Evolutionary conservation across 1,140 invertebrate genomes (phyloP).

Genomic region (Palaemon carinicauda): DNA sequence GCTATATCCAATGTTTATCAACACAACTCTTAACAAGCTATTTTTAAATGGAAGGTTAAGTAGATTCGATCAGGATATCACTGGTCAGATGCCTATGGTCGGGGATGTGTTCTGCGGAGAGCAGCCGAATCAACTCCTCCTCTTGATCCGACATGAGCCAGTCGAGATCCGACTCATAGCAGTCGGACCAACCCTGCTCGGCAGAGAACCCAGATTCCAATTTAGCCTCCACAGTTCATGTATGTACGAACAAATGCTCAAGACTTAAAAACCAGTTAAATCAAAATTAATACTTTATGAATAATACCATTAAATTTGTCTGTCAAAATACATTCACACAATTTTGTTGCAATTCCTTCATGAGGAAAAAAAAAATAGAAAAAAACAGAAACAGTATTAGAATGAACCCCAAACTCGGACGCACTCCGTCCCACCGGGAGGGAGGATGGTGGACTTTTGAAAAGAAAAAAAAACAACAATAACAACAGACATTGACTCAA

Average conservation of each 20-base stretch:
- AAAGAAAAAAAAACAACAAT: no score
- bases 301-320: no score
- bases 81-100: conserved; percentile 58
- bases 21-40: neutral
- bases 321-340: neutral
- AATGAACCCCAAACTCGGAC: neutral
- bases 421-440: conserved; percentile 38
- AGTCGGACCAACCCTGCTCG: conserved; percentile 53
- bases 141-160: conserved; percentile 83
- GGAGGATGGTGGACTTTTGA: conserved; percentile 45
- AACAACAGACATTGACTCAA: neutral
- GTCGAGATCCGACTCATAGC: conserved; percentile 65
- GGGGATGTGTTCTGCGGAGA: conserved; percentile 65
- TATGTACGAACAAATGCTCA: no score
- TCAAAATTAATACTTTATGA: no score
- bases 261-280: no score
- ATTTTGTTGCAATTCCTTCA: neutral
- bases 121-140: conserved; percentile 78
- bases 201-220: conserved; percentile 54
- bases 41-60: conserved; percentile 41
- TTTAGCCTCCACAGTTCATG: conserved; percentile 11
- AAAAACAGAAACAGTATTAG: neutral
- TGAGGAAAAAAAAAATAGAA: neutral
- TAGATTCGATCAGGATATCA: conserved; percentile 60
- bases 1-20: no score